Evolutionary conservation across 2,888 invertebrate species (phyloP).

Genomic region (Pardosa pseudoannulata): DNA sequence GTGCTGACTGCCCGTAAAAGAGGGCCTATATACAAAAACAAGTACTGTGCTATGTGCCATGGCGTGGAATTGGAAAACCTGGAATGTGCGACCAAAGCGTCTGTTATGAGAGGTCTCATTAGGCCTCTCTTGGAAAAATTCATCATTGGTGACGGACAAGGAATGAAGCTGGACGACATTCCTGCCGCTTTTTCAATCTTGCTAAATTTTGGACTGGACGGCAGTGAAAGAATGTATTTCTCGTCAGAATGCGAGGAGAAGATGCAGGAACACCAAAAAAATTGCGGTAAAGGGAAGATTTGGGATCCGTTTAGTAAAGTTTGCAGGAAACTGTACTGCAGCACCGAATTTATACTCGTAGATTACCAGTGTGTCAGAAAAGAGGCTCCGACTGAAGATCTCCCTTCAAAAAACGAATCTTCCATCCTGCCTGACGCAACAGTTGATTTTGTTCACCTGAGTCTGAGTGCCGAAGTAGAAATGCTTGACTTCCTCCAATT

Average conservation of each 20-base stretch:
- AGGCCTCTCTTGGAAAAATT: conserved; percentile 32
- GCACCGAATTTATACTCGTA: conserved; percentile 67
- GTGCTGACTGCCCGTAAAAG: not conserved
- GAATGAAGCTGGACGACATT: conserved; percentile 56
- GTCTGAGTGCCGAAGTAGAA: conserved; percentile 42
- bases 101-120: conserved; percentile 10
- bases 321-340: conserved; percentile 73
- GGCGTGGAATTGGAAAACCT: conserved; percentile 22
- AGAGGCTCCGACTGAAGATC: not conserved
- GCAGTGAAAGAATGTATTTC: conserved; percentile 59
- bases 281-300: conserved; percentile 57
- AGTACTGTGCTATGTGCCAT: conserved; percentile 65
- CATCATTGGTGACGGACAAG: conserved; percentile 33
- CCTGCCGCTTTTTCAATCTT: conserved; percentile 72
- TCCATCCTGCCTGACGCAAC: conserved; percentile 18
- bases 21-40: conserved; percentile 47
- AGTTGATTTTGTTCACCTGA: conserved; percentile 41
- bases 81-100: conserved; percentile 18
- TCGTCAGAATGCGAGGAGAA: conserved; percentile 65
- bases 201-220: conserved; percentile 73
- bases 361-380: conserved; percentile 70
- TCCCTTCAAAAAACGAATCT: not conserved
- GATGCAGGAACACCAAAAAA: conserved; percentile 36
- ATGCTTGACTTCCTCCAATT: conserved; percentile 46
- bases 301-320: conserved; percentile 73